Evolutionary conservation across 2,113 vertebrate genomes (phyloP).

Genomic region (Myotis brandtii): DNA sequence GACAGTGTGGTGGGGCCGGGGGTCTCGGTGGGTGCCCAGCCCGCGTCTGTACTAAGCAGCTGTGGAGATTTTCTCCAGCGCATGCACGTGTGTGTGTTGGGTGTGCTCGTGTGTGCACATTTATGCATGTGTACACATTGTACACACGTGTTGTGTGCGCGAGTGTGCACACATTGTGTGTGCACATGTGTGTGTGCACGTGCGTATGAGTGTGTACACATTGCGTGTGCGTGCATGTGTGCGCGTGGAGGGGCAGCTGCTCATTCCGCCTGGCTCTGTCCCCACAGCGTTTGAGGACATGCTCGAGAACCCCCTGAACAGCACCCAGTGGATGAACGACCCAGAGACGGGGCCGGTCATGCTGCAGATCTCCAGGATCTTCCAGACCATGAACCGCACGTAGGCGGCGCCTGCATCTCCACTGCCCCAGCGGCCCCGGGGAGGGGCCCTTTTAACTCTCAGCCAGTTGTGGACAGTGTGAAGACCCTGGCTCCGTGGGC

Average conservation of each 20-base stretch:
- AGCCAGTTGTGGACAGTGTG: background rate
- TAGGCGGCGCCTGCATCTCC: conserved; percentile 81
- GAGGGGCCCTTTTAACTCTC: rapidly evolving
- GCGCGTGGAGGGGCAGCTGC: rapidly evolving
- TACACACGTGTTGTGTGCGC: rapidly evolving
- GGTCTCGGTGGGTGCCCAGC: too few species aligned
- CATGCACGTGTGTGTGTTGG: background rate
- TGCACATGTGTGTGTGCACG: background rate
- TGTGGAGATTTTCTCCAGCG: background rate
- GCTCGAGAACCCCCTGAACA: conserved; percentile 99
- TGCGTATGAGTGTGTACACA: too few species aligned
- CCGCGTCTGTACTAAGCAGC: too few species aligned
- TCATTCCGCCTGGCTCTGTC: background rate
- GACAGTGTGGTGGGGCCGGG: background rate
- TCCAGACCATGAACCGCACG: conserved; percentile 98
- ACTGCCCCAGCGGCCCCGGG: background rate
- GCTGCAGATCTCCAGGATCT: conserved; percentile 99
- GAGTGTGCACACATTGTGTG: background rate
- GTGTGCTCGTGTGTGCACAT: background rate
- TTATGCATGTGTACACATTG: background rate
- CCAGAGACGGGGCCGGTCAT: conserved; percentile 98
- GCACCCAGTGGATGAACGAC: conserved; percentile 99
- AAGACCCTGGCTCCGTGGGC: background rate
- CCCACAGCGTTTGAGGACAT: conserved; percentile 96
- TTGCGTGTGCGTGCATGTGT: background rate